Percentiles rank a stretch among this genome's conserved stretches.
These are phyloP conservation scores for Latrodectus geometricus DNA, from an alignment of 1,140 invertebrate genomes.

Conservation along the genomic window DNA sequence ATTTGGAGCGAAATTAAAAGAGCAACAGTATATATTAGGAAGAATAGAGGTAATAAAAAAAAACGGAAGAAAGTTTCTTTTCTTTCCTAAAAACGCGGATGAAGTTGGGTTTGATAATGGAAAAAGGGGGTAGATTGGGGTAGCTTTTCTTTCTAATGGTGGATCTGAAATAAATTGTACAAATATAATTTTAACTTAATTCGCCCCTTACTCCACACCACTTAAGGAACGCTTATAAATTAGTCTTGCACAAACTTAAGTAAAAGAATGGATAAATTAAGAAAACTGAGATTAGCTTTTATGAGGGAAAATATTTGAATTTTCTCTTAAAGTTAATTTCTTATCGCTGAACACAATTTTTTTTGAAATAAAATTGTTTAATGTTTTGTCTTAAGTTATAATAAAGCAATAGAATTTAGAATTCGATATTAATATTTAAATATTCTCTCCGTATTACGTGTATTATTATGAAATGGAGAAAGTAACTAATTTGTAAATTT, in stretches of 20 bases:
- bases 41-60: neutral
- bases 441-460: too few species aligned
- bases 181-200: neutral
- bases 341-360: too few species aligned
- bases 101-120: neutral
- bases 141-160: neutral
- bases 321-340: too few species aligned
- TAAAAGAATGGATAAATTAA: too few species aligned
- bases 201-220: neutral
- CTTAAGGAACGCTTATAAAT: neutral
- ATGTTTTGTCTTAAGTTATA: too few species aligned
- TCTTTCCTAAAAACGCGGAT: neutral
- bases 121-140: neutral
- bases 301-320: too few species aligned
- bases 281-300: too few species aligned
- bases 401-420: too few species aligned
- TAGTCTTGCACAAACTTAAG: neutral
- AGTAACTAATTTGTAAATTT: too few species aligned
- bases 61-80: neutral
- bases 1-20: neutral
- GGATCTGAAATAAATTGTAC: neutral
- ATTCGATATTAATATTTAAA: too few species aligned
- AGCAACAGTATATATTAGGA: neutral
- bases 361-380: too few species aligned
- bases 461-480: too few species aligned